phyloP scores from a whole-genome alignment of 2,888 invertebrate genomes.

The Aphidoletes aphidimyza region DNA sequence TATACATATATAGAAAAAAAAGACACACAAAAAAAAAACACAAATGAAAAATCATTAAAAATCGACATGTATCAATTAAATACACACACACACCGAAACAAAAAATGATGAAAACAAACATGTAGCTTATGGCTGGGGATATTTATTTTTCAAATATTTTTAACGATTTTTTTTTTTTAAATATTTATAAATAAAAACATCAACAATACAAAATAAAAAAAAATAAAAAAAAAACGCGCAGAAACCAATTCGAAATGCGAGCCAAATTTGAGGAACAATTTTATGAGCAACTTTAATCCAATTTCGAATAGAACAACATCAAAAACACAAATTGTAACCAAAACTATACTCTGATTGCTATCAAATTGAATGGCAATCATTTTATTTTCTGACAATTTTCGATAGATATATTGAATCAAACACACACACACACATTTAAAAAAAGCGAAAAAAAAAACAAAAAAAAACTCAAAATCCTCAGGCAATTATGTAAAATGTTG shows the following conservation, averaged over 20 bases:
- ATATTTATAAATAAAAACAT: background rate
- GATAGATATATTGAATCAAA: no score
- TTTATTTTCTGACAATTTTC: background rate
- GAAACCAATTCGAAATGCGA: background rate
- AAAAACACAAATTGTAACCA: background rate
- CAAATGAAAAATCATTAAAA: no score
- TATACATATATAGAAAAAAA: background rate
- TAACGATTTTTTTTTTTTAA: conserved; percentile 5
- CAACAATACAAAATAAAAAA: no score
- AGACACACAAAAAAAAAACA: background rate
- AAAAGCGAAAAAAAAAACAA: no score
- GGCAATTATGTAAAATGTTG: conserved; percentile 2
- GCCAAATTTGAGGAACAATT: background rate
- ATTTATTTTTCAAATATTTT: conserved; percentile 47
- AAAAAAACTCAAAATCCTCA: background rate
- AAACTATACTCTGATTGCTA: no score
- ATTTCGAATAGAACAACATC: background rate
- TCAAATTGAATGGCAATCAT: background rate
- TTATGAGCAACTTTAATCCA: background rate
- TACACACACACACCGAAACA: background rate
- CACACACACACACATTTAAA: no score
- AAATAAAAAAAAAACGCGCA: no score
- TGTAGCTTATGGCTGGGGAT: conserved; percentile 45
- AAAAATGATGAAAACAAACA: background rate
- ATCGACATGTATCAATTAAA: background rate